A percentile compares a stretch with the other conserved stretches of the same genome.
Conservation (phyloP, 2,113 vertebrate genomes). For the Gasterosteus aculeatus region DNA sequence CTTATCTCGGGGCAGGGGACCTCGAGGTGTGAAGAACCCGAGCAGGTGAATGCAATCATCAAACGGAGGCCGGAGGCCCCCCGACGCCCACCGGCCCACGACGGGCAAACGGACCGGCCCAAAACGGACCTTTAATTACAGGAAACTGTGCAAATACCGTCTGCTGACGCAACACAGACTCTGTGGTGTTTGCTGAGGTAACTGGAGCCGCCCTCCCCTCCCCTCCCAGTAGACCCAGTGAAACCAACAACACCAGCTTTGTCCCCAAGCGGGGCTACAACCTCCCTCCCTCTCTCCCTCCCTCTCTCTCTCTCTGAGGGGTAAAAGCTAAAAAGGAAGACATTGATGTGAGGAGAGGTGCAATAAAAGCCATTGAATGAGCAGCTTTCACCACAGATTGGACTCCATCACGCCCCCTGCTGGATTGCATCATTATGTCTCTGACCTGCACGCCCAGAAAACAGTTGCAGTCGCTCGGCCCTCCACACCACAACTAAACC, state of each 20-base stretch:
- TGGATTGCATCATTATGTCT: neutral
- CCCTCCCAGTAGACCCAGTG: conserved; percentile 40
- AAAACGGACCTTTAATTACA: too few species aligned
- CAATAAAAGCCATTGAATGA: neutral
- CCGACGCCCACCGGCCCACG: too few species aligned
- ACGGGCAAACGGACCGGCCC: too few species aligned
- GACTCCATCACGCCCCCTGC: neutral
- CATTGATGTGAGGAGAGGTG: neutral
- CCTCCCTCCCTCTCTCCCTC: neutral
- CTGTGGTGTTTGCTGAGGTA: conserved; percentile 32
- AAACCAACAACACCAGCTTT: conserved; percentile 59
- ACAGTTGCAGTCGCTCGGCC: too few species aligned
- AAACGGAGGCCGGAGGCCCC: neutral
- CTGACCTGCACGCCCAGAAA: neutral
- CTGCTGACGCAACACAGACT: too few species aligned
- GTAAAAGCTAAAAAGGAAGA: too few species aligned
- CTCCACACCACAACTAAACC: too few species aligned
- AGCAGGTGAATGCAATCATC: conserved; percentile 40
- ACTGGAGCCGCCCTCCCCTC: conserved; percentile 20
- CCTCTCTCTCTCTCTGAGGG: neutral
- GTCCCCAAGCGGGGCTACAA: conserved; percentile 17
- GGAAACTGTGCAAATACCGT: too few species aligned
- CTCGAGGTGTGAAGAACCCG: neutral
- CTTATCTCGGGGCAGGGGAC: neutral
- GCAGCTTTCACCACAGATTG: neutral